phyloP scores from a whole-genome alignment of 2,888 invertebrate genomes.

The Cyaniris semiargus region DNA sequence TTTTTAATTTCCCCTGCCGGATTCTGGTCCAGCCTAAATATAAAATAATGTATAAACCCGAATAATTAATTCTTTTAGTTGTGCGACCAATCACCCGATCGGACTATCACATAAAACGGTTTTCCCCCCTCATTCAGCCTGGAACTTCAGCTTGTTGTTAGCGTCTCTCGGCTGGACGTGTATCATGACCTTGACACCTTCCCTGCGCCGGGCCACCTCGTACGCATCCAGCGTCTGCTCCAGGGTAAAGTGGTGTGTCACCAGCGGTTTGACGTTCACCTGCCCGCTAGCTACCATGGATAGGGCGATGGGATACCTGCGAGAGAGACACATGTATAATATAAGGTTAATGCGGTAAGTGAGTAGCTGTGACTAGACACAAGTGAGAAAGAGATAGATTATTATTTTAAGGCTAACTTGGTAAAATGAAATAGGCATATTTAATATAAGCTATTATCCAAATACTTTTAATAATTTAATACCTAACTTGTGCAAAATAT shows the following conservation, averaged over 20 bases:
- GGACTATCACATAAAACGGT: neutral
- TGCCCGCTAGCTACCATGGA: conserved; percentile 88
- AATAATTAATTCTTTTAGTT: no score
- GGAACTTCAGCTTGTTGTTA: conserved; percentile 63
- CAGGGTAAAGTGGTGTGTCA: conserved; percentile 91
- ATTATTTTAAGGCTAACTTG: no score
- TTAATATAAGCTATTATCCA: no score
- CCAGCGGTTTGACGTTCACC: conserved; percentile 89
- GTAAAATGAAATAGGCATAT: no score
- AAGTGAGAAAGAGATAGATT: no score
- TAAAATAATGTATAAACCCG: no score
- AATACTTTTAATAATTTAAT: no score
- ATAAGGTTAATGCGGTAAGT: no score
- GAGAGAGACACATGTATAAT: conserved; percentile 32
- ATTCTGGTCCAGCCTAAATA: no score
- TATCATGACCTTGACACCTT: conserved; percentile 94
- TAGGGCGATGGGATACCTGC: conserved; percentile 89
- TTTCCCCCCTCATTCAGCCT: neutral
- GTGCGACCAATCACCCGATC: neutral
- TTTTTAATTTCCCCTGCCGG: no score
- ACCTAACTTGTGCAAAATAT: no score
- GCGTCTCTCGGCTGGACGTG: conserved; percentile 81
- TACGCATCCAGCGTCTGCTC: conserved; percentile 91
- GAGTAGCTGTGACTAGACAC: no score
- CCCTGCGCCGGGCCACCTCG: conserved; percentile 87